Evolutionary conservation across 2,888 invertebrate species (phyloP).

Genomic region (Lasiommata megera): DNA sequence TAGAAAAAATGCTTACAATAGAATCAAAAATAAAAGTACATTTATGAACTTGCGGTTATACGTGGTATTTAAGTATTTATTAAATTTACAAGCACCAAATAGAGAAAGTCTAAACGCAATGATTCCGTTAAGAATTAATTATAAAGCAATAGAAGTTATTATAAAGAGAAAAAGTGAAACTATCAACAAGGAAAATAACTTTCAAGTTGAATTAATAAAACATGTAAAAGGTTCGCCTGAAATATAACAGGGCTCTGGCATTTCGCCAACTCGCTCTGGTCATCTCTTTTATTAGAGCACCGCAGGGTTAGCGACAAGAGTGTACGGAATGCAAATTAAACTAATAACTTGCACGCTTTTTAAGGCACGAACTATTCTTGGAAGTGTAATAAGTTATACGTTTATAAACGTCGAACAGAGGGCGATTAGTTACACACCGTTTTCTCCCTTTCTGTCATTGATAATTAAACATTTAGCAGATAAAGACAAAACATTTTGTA

Average conservation of each 20-base stretch:
- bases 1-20: too few species aligned
- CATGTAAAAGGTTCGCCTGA: constrained; percentile 72
- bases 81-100: not conserved
- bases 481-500: too few species aligned
- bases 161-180: not conserved
- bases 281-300: constrained; percentile 44
- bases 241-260: constrained; percentile 64
- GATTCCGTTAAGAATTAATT: not conserved
- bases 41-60: too few species aligned
- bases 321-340: constrained; percentile 38
- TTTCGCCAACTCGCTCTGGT: constrained; percentile 55
- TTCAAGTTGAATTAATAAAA: constrained; percentile 75
- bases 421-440: too few species aligned
- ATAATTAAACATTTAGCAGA: too few species aligned
- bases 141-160: not conserved
- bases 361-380: not conserved
- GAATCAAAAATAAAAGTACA: too few species aligned
- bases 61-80: not conserved
- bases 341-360: constrained; percentile 23
- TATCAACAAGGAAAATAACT: constrained; percentile 52
- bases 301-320: constrained; percentile 31
- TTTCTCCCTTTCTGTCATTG: too few species aligned
- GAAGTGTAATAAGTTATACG: too few species aligned
- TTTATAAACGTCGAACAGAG: too few species aligned
- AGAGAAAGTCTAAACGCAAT: not conserved